Base-by-base conservation (phyloP, 2,888 invertebrate species). In the Xylota sylvarum region DNA sequence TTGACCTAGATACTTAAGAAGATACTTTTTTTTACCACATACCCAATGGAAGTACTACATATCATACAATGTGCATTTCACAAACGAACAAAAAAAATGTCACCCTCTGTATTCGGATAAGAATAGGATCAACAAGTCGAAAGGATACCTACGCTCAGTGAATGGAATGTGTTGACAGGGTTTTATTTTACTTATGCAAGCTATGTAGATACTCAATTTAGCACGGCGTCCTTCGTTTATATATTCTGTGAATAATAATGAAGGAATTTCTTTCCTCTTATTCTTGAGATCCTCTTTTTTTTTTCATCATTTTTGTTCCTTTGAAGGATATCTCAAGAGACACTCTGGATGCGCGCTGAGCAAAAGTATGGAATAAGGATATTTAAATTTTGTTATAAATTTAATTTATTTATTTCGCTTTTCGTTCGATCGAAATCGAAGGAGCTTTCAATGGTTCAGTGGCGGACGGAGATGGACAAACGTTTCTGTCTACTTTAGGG, bases 91-190 rank as follows among this genome's bases (percentile, higher is more conserved):
- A 23, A 23, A 43, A 17, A 7, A 10, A n/a, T 30, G 23, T 23
- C 32, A 40, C 14, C 4, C 19, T 43, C 9, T 55, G n/a, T 30
- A 23, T 48, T 56, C 19, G 19, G 30, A 64, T 52, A 56, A 67
- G 74, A 74, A 80, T 67, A 32, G 67, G 72, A 83, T 83, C 82
- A 83, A 83, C 82, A 83, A 83, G 82, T 78, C 52, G 65, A 65
- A 72, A 72, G 64, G 35, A 78, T 60, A 70, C 62, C 52, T 43
- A 55, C n/a, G 12, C 43, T 48, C 40, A 32, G 17, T 56, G 43
- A 19, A 70, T 60, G 62, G 50, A 72, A 77, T 82, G 65, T 50
- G 64, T 60, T 60, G 77, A 77, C 77, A 64, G 72, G 82, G 58
- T 65, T 72, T 50, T 77, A 19, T 70, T 77, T 62, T 60, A 58